These are phyloP conservation scores for Nycticryphes semicollaris DNA, from an alignment of 2,113 vertebrate species.

Conservation along the genomic window DNA sequence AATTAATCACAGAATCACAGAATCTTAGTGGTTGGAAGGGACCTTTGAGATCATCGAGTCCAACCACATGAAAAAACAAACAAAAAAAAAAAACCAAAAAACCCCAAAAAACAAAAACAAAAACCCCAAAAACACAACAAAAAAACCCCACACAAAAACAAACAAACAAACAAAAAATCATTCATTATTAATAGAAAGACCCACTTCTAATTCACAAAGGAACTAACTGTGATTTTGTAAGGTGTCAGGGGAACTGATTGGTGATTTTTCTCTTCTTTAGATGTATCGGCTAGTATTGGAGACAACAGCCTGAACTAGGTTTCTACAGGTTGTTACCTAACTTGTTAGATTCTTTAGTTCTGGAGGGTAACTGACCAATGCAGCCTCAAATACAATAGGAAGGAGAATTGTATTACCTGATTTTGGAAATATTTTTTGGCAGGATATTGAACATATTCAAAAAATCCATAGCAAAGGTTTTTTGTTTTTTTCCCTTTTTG, in stretches of 20 bases:
- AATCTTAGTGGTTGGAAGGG: too few species aligned
- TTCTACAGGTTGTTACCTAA: not conserved
- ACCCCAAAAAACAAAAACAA: too few species aligned
- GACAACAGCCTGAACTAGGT: not conserved
- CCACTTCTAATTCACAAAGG: not conserved
- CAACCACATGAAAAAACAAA: too few species aligned
- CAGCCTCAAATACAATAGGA: not conserved
- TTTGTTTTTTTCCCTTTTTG: not conserved
- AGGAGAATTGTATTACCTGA: not conserved
- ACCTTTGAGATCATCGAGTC: too few species aligned
- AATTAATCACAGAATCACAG: too few species aligned
- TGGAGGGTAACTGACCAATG: not conserved
- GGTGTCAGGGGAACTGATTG: not conserved
- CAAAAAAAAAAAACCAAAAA: too few species aligned
- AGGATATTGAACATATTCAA: not conserved
- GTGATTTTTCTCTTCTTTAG: not conserved
- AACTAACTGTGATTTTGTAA: not conserved
- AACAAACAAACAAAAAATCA: too few species aligned
- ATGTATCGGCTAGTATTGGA: not conserved
- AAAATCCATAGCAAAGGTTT: not conserved
- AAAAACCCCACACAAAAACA: too few species aligned
- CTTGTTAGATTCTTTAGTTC: not conserved
- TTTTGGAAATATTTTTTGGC: not conserved
- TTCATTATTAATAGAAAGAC: not conserved
- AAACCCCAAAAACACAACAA: too few species aligned